These are phyloP conservation scores for Capitella teleta DNA, from an alignment of 1,140 invertebrate genomes.

Conservation along the genomic window DNA sequence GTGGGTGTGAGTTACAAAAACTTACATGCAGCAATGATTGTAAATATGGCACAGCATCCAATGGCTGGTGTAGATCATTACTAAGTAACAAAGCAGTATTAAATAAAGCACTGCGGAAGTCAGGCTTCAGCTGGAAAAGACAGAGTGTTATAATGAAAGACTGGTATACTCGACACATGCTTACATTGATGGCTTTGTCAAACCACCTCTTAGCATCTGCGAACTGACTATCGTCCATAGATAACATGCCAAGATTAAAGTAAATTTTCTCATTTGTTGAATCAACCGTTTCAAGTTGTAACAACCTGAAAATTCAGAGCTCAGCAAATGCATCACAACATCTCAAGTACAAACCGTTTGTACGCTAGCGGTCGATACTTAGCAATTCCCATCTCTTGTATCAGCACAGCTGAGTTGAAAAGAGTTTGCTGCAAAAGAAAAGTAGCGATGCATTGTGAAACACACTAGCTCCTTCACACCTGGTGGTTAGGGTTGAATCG, in stretches of 20 bases:
- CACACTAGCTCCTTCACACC: conserved; percentile 17
- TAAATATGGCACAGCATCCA: conserved; percentile 84
- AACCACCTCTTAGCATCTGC: conserved; percentile 54
- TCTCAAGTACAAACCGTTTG: conserved; percentile 15
- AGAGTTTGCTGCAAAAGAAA: conserved; percentile 63
- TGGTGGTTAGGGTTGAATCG: conserved; percentile 81
- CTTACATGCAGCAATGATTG: conserved; percentile 65
- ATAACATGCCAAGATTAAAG: conserved; percentile 91
- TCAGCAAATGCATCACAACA: not conserved
- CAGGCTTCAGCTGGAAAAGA: conserved; percentile 34
- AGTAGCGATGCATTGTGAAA: not conserved
- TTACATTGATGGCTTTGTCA: conserved; percentile 36
- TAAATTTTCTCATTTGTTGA: conserved; percentile 92
- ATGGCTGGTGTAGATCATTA: conserved; percentile 65
- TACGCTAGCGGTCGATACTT: conserved; percentile 27
- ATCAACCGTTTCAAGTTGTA: conserved; percentile 63
- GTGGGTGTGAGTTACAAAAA: too few species aligned
- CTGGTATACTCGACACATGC: not conserved
- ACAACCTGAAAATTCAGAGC: conserved; percentile 26
- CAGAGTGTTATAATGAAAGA: not conserved
- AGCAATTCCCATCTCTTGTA: conserved; percentile 52
- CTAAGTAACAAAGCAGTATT: conserved; percentile 83
- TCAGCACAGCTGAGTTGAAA: conserved; percentile 85
- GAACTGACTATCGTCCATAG: conserved; percentile 85
- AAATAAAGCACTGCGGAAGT: conserved; percentile 82